Base-by-base conservation (phyloP, 2,888 invertebrate species). In the Dynastes hyllus region DNA sequence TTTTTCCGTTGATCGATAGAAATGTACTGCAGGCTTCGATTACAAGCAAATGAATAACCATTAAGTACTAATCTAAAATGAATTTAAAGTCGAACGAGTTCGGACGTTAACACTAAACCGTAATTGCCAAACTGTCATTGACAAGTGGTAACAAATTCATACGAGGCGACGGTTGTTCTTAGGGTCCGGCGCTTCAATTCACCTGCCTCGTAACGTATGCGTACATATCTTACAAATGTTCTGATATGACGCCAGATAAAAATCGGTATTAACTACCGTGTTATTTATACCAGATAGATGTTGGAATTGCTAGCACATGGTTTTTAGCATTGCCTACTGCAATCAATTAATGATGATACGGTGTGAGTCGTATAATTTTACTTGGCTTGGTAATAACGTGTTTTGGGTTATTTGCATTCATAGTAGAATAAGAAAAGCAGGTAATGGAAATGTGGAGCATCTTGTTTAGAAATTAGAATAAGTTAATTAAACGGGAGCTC, bases 21-120 rank as follows among this genome's bases (percentile, higher is more conserved):
- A 55, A 75, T 75, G 61, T 61, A 32, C 5, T 37, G 1, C 11
- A 45, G 51, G 63, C 27, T 51, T 66, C 65, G 58, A 76, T 66
- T 66, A 37, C 50, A 50, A 45, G 29, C n/a, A 65, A 51, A 32
- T 66, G 65, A 65, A 65, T 76, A 65, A 65, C 40, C 50, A 76
- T 76, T 65, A 76, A 76, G 53, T 29, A 76, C 37, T 65, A 76
- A 76, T 76, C 29, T 76, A 51, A 50, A 76, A 65, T 65, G 65
- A 32, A 51, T 65, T 63, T 63, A 32, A 29, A 32, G 32, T 63
- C n/a, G 63, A 63, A 63, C 13, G 9, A 63, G n/a, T 27, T 37
- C 27, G 16, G 45, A 50, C 27, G 67, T 16, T 67, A 67, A 45
- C 67, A 45, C 22, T 22, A 22, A 16, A 27, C 27, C 45, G 45